A percentile compares a stretch with the other conserved stretches of the same genome.
Evolutionary conservation across 2,888 invertebrate species (phyloP).

Genomic region (Stratiomys singularior): DNA sequence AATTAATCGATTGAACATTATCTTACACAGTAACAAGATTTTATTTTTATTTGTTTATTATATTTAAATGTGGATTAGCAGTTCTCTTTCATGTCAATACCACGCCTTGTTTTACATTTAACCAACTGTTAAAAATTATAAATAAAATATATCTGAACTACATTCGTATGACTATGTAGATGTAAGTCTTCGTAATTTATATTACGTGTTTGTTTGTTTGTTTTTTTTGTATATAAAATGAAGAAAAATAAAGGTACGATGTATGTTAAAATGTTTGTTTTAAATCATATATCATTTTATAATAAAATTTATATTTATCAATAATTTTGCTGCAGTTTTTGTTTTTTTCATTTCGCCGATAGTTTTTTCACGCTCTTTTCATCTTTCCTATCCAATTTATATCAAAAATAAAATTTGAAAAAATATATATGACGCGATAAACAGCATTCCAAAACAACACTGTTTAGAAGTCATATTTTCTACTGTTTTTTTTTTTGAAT

Average conservation of each 20-base stretch:
- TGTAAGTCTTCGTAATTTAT: too few relatives aligned
- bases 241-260: background rate
- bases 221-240: background rate
- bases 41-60: background rate
- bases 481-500: background rate
- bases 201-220: background rate
- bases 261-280: background rate
- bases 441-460: too few relatives aligned
- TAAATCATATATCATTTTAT: too few relatives aligned
- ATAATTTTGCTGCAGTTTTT: background rate
- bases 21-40: constrained; percentile 33
- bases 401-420: background rate
- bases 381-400: background rate
- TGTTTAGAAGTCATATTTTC: too few relatives aligned
- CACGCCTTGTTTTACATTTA: too few relatives aligned
- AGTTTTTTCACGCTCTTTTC: too few relatives aligned
- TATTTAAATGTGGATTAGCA: background rate
- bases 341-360: background rate
- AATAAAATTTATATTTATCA: background rate
- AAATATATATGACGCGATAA: too few relatives aligned
- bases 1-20: constrained; percentile 35
- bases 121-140: background rate
- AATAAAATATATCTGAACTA: background rate
- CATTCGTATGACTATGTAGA: background rate
- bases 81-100: background rate